Base-by-base conservation (phyloP, 2,797 vertebrate species). In the Rallus crepitans region DNA sequence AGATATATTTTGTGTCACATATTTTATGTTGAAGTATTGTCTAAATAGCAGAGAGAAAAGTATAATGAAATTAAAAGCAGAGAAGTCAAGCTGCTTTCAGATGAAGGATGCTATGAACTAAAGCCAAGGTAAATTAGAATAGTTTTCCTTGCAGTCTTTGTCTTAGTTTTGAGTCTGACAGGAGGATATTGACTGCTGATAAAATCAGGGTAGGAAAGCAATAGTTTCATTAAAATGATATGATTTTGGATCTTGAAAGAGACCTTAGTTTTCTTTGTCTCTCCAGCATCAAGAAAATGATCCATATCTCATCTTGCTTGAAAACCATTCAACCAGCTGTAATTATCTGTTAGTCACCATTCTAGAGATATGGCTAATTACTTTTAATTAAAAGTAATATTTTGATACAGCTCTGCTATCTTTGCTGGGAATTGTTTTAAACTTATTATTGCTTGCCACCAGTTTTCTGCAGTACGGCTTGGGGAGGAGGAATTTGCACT, bases 341-440 rank as follows among this genome's bases (percentile, higher is more conserved):
- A 87, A 87, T 93, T 76, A 89, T 25, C 31, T 68, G 16, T 69
- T 82, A 91, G 64, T 89, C 64, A 90, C 50, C n/a, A 28, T 78
- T 84, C 31, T 50, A 45, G 48, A 85, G 69, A 89, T 66, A 84
- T 2, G 4, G 25, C 47, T 87, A 91, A 91, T 84, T 79, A 84
- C 40, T 93, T 94, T 82, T 40, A 79, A 93, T 87, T 87, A 76
- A 93, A 95, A 76, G 35, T 55, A 76, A 16, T 79, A 79, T 68
- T 94, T 90, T 94, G 59, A 55, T 89, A 72, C 10, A 66, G 55
- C 52, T 72, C 24, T 89, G 28, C n/a, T 82, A 3, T 82, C 56
- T 93, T 71, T 92, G 53, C 55, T 81, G 82, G 68, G 80, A 71
- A 39, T 82, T 57, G 33, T 80, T 87, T 77, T 39, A 82, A 92